phyloP scores from a whole-genome alignment of 2,113 vertebrate genomes.

The Neolamprologus cancellatus region DNA sequence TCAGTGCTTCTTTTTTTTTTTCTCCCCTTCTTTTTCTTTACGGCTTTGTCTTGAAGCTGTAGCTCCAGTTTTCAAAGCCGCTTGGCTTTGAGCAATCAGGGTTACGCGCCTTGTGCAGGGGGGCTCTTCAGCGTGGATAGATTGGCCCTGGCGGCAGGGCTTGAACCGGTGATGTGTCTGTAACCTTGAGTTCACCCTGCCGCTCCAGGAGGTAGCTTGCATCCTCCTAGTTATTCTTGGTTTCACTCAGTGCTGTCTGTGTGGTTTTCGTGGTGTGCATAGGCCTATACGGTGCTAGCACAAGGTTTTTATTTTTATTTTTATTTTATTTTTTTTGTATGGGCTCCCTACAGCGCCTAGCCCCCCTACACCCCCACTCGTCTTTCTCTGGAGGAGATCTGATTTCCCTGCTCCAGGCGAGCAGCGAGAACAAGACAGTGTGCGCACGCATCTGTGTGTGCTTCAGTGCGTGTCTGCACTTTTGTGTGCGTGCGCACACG shows the following conservation, averaged over 20 bases:
- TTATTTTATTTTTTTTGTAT: slow-evolving; percentile 14
- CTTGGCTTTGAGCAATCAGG: slow-evolving; percentile 36
- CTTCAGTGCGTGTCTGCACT: not conserved
- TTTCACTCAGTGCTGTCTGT: slow-evolving; percentile 33
- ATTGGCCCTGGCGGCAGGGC: slow-evolving; percentile 34
- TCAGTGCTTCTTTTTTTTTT: not conserved
- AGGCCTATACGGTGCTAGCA: slow-evolving; percentile 36
- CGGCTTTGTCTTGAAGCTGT: not conserved
- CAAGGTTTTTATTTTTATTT: not conserved
- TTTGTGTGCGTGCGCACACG: not conserved
- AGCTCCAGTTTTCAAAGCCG: not conserved
- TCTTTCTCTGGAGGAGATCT: slow-evolving; percentile 63
- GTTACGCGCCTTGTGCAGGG: not conserved
- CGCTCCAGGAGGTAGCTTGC: slow-evolving; percentile 41
- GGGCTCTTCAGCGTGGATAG: not conserved
- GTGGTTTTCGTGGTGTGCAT: slow-evolving; percentile 38
- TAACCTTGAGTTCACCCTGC: slow-evolving; percentile 62
- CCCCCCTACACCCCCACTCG: not conserved
- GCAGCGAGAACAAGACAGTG: slow-evolving; percentile 58
- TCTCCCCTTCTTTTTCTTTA: not conserved
- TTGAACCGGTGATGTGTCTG: slow-evolving; percentile 39
- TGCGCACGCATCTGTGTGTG: slow-evolving; percentile 27
- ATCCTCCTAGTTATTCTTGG: slow-evolving; percentile 49
- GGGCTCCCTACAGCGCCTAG: slow-evolving; percentile 44
- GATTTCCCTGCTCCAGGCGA: slow-evolving; percentile 67